Evolutionary conservation across 2,888 invertebrate genomes (phyloP).

Genomic region (Priocnemis perturbator): DNA sequence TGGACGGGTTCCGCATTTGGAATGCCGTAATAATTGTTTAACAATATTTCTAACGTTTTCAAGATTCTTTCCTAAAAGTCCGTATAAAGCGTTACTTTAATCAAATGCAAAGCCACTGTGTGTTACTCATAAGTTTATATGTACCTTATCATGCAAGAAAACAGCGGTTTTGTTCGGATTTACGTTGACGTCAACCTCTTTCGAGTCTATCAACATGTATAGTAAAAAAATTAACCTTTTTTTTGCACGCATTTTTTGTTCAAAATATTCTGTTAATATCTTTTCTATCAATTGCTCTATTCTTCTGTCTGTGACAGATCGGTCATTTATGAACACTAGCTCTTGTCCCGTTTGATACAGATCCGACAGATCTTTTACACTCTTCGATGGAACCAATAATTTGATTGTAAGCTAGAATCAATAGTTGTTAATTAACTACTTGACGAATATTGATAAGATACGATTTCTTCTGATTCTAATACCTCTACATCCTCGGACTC

Average conservation of each 20-base stretch:
- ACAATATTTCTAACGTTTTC: conserved; percentile 53
- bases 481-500: conserved; percentile 55
- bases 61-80: conserved; percentile 55
- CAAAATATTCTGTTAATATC: conserved; percentile 70
- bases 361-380: conserved; percentile 49
- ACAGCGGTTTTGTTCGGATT: conserved; percentile 80
- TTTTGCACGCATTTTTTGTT: conserved; percentile 64
- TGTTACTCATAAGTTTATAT: not conserved
- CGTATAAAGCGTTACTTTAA: not conserved
- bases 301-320: conserved; percentile 77
- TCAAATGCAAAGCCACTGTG: not conserved
- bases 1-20: conserved; percentile 25
- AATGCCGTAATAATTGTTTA: conserved; percentile 65
- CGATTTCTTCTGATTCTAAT: conserved; percentile 19
- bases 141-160: conserved; percentile 76
- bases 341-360: conserved; percentile 56
- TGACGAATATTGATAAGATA: not conserved
- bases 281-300: conserved; percentile 77
- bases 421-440: conserved; percentile 1
- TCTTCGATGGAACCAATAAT: conserved; percentile 69
- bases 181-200: conserved; percentile 78
- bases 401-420: conserved; percentile 36
- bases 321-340: conserved; percentile 77
- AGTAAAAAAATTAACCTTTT: conserved; percentile 76
- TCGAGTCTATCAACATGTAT: conserved; percentile 73